Evolutionary conservation across 1,140 invertebrate species (phyloP).

Genomic region (Drosophila melanogaster): Release_6_plus_ISO1_MT NT_037436.4:10091501-10092000

Average conservation of each 20-base stretch:
- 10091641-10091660: conserved; percentile 73
- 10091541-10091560: conserved; percentile 15
- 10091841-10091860: background rate
- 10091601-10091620: conserved; percentile 44
- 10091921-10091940: conserved; percentile 1
- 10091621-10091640: conserved; percentile 18
- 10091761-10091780: background rate
- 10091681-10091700: conserved; percentile 59
- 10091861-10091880: no score
- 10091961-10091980: background rate
- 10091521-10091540: conserved; percentile 52
- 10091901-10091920: background rate
- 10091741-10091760: background rate
- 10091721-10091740: conserved; percentile 1
- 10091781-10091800: background rate
- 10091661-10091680: conserved; percentile 67
- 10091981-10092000: no score
- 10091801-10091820: background rate
- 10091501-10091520: conserved; percentile 18
- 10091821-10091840: background rate
- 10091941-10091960: background rate
- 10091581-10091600: conserved; percentile 63
- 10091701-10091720: background rate
- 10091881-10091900: no score
- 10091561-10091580: conserved; percentile 47